phyloP scores from a whole-genome alignment of 1,140 invertebrate genomes.

The Drosophila albomicans region DNA sequence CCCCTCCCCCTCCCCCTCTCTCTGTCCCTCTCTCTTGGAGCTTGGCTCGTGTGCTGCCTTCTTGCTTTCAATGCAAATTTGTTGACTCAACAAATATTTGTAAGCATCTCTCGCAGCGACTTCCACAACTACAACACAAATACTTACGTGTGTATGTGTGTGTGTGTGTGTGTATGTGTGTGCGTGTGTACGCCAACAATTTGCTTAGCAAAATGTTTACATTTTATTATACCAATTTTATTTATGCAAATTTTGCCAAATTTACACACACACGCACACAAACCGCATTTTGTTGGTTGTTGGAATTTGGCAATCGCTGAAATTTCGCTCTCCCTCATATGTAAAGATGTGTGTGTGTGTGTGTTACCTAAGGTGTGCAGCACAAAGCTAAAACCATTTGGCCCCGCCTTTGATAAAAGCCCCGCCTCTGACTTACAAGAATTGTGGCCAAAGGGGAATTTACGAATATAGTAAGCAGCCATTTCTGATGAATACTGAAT shows the following conservation, averaged over 20 bases:
- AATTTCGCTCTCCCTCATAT: not conserved
- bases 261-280: slow-evolving; percentile 50
- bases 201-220: slow-evolving; percentile 81
- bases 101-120: slow-evolving; percentile 19
- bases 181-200: slow-evolving; percentile 57
- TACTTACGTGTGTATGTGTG: not conserved
- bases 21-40: too few relatives aligned
- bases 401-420: not conserved
- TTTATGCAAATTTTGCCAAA: slow-evolving; percentile 75
- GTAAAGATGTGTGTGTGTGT: slow-evolving; percentile 13
- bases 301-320: slow-evolving; percentile 42
- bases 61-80: slow-evolving; percentile 70
- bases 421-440: not conserved
- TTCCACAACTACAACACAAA: not conserved
- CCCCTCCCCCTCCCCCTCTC: not conserved
- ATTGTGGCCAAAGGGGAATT: not conserved
- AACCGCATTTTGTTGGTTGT: slow-evolving; percentile 48
- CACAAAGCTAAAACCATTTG: slow-evolving; percentile 46
- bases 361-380: slow-evolving; percentile 27
- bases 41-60: not conserved
- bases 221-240: slow-evolving; percentile 82
- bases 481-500: slow-evolving; percentile 18
- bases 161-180: slow-evolving; percentile 5
- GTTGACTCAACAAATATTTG: slow-evolving; percentile 74
- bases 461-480: slow-evolving; percentile 1